Conservation (phyloP, 2,113 vertebrate genomes). For the Athene noctua region DNA sequence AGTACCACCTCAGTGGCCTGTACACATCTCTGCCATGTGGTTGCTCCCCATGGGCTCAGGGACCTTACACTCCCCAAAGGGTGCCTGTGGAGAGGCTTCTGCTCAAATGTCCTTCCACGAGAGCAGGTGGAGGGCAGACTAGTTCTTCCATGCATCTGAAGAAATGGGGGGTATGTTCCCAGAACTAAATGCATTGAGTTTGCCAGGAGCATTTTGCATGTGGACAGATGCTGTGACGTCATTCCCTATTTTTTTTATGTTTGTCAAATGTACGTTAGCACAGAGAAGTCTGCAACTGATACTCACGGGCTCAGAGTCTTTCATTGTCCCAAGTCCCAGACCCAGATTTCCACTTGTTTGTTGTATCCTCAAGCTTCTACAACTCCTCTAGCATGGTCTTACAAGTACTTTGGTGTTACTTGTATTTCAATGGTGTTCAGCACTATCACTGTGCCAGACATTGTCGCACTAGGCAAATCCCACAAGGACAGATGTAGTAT, state of each 20-base stretch:
- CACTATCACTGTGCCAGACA: background rate
- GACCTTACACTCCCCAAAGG: background rate
- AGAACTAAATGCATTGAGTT: background rate
- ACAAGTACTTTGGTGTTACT: background rate
- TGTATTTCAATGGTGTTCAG: background rate
- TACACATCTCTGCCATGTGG: background rate
- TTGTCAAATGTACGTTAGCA: background rate
- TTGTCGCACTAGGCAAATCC: background rate
- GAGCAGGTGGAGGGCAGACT: background rate
- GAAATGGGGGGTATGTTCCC: background rate
- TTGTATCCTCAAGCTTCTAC: background rate
- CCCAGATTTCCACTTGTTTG: background rate
- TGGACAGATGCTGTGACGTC: background rate
- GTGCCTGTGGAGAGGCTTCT: background rate
- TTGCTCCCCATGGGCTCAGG: rapidly evolving
- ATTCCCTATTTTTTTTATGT: background rate
- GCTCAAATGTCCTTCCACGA: background rate
- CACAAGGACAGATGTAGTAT: background rate
- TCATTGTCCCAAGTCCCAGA: background rate
- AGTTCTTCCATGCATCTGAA: background rate
- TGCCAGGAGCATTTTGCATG: background rate
- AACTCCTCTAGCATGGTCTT: background rate
- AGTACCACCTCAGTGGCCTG: background rate
- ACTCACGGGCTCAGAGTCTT: background rate
- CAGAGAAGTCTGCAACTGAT: background rate